These are phyloP conservation scores for Rafetus swinhoei DNA, from an alignment of 2,113 vertebrate species.

Conservation along the genomic window DNA sequence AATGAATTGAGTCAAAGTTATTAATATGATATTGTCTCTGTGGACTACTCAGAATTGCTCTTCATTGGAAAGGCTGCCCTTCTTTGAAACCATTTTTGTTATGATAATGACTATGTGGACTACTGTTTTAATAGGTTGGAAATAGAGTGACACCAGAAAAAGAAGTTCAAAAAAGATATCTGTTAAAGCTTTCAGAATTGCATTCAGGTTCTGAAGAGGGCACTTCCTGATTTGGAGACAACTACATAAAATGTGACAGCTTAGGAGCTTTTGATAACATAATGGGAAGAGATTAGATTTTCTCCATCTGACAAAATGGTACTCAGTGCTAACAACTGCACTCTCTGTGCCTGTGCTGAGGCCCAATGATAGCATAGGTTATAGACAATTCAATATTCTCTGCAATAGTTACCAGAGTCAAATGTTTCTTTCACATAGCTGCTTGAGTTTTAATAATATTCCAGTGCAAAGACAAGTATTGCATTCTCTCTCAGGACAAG, in stretches of 20 bases:
- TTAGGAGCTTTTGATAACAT: background rate
- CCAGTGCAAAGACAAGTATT: background rate
- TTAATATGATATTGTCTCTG: background rate
- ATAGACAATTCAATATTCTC: background rate
- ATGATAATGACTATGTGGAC: background rate
- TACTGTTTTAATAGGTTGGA: background rate
- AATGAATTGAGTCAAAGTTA: background rate
- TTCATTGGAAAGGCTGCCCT: background rate
- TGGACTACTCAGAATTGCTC: background rate
- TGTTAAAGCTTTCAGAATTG: background rate
- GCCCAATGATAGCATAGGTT: background rate
- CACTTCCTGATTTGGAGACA: background rate
- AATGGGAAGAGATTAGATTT: background rate
- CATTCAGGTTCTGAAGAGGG: background rate
- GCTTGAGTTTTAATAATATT: background rate
- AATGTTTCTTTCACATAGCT: background rate
- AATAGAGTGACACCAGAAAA: background rate
- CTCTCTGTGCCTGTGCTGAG: fast-evolving
- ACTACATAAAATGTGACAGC: background rate
- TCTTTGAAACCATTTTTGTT: background rate
- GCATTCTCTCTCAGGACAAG: background rate
- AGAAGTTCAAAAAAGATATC: background rate
- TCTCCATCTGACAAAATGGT: background rate
- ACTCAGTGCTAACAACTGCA: background rate
- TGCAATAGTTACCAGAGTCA: background rate